Base-by-base conservation (phyloP, 35 echinoderm and acorn worm genomes). In the Amphiura filiformis region DNA sequence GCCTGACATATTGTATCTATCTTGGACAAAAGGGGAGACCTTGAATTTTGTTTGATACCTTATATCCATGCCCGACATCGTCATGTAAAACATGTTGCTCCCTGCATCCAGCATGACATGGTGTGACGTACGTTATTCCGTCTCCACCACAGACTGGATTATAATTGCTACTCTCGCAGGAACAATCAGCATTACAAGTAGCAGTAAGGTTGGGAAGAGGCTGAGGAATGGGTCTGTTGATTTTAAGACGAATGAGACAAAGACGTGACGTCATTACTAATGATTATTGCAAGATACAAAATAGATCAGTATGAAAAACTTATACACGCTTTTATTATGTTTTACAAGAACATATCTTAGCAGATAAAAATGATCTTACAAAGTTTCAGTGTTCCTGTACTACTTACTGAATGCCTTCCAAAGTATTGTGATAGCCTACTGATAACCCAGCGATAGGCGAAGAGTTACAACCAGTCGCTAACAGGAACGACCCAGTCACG, bases 131-230 rank as follows among this genome's bases (percentile, higher is more conserved):
- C 32, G 86, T 88, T 17, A 88, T 20, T 56, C 65, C 80, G 37
- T 93, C 91, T 82, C 80, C 76, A 17, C 91, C 91, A 77, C 91
- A 93, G 13, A 93, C 91, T 35, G 91, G 91, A 26, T 80, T 65
- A 47, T 79, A 93, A 35, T 34, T 56, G 22, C 75, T 40, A 0
- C 56, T 70, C 7, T 75, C 34, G 22, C 91, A 93, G 13, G 56
- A 79, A 56, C 91, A 93, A 13, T 70, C 86, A 38, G 20, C 31
- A 35, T 88, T 88, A 39, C 91, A 93, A 13, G 32, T 36, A 30
- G 33, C 65, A 0, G 65, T 75, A 32, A 82, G 34, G 65, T 87
- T 87, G 0, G 57, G 84, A 9, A 92, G 35, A 56, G 13, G 18
- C 0, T 12, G 7, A 52, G 44, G 44, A 52, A 20, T 52, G 20